Evolutionary conservation across 2,888 invertebrate species (phyloP).

Genomic region (Mesoligia furuncula): DNA sequence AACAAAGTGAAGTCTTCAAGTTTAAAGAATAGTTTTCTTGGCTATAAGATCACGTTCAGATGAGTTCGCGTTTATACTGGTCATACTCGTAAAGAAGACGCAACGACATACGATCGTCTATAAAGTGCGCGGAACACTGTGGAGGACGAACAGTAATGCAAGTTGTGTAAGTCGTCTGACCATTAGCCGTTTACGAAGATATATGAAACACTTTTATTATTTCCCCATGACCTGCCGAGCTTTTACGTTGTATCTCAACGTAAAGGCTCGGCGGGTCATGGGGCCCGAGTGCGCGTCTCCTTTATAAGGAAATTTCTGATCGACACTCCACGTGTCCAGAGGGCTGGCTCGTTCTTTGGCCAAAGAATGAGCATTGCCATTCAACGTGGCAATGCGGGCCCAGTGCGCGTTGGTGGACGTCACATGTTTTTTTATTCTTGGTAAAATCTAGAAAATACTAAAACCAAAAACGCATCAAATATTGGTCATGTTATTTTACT

Average conservation of each 20-base stretch:
- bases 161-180: neutral
- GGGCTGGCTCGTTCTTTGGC: neutral
- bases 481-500: neutral
- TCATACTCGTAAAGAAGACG: constrained; percentile 50
- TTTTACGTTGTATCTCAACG: no score
- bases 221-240: no score
- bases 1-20: constrained; percentile 2
- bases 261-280: neutral
- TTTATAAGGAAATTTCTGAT: neutral
- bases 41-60: constrained; percentile 42
- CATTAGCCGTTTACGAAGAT: neutral
- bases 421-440: no score
- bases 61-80: constrained; percentile 52
- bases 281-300: neutral
- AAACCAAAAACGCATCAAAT: neutral
- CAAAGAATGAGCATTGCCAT: neutral
- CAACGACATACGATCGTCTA: constrained; percentile 49
- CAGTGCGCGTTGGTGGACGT: no score
- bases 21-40: constrained; percentile 11
- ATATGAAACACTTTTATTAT: neutral
- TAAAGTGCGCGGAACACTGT: constrained; percentile 39
- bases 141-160: constrained; percentile 6
- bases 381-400: no score
- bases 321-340: neutral
- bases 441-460: no score